These are phyloP conservation scores for Pelodytes ibericus DNA, from an alignment of 2,797 vertebrate genomes.

Conservation along the genomic window DNA sequence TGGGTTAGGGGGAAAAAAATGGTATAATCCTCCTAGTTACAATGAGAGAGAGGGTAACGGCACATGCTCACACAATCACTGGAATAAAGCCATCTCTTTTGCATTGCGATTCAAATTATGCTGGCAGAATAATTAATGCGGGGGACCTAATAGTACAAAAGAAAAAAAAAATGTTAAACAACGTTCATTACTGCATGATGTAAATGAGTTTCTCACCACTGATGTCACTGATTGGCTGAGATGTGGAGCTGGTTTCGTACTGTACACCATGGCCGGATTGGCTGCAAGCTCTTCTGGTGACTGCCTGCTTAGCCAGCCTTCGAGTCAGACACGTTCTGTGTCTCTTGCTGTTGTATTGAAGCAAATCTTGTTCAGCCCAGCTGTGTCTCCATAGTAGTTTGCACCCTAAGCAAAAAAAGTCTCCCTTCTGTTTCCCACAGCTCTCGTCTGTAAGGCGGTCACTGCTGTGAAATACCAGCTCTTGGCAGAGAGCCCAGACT, in stretches of 20 bases:
- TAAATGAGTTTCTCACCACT: conserved; percentile 86
- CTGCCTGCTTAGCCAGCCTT: conserved; percentile 81
- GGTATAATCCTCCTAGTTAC: conserved; percentile 65
- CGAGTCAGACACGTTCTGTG: conserved; percentile 79
- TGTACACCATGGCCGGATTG: conserved; percentile 77
- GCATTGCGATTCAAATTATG: conserved; percentile 77
- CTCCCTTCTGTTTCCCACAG: conserved; percentile 83
- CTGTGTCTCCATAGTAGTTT: conserved; percentile 93
- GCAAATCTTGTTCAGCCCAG: conserved; percentile 91
- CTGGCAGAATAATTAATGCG: conserved; percentile 80
- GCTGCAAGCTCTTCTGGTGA: conserved; percentile 85
- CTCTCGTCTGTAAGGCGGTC: conserved; percentile 80
- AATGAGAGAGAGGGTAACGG: conserved; percentile 69
- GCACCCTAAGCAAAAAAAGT: conserved; percentile 84
- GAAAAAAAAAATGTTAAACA: conserved; percentile 81
- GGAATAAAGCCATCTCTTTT: conserved; percentile 69
- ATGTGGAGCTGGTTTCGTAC: conserved; percentile 78
- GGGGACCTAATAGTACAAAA: conserved; percentile 72
- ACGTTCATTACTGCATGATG: conserved; percentile 89
- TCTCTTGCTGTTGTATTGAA: conserved; percentile 76
- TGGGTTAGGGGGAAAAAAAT: conserved; percentile 51
- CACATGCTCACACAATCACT: conserved; percentile 58
- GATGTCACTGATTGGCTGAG: conserved; percentile 84
- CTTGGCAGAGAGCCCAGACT: conserved; percentile 87
- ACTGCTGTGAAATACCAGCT: conserved; percentile 87